Conservation (phyloP, 2,113 vertebrate species). For the Larimichthys crocea region DNA sequence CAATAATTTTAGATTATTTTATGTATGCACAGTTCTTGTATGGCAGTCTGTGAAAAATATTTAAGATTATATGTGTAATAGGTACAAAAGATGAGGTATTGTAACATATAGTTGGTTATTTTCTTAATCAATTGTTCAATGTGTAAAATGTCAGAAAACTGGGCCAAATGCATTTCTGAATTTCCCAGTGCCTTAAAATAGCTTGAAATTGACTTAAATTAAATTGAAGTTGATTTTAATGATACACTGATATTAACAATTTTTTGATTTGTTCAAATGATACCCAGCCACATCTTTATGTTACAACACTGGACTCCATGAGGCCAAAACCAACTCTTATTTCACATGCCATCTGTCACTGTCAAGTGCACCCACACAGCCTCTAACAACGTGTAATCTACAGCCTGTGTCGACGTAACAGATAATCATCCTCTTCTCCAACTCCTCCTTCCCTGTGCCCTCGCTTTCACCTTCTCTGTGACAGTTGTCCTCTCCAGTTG, state of each 20-base stretch:
- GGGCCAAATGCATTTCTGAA: neutral
- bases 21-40: neutral
- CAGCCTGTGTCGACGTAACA: constrained; percentile 22
- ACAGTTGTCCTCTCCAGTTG: constrained; percentile 26
- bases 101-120: neutral
- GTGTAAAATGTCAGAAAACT: neutral
- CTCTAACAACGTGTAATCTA: neutral
- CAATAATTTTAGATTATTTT: neutral
- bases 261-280: neutral
- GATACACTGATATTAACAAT: neutral
- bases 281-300: neutral
- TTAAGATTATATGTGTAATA: too few relatives aligned
- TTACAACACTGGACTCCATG: neutral
- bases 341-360: neutral
- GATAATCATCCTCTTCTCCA: constrained; percentile 29
- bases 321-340: neutral
- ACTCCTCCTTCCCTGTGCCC: constrained; percentile 51
- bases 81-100: neutral
- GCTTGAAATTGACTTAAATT: neutral
- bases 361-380: constrained; percentile 3
- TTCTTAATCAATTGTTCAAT: neutral
- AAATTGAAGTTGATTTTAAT: too few relatives aligned
- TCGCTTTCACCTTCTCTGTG: constrained; percentile 39
- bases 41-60: neutral
- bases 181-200: neutral